Base-by-base conservation (phyloP, 2,797 vertebrate species). In the Morus bassanus region DNA sequence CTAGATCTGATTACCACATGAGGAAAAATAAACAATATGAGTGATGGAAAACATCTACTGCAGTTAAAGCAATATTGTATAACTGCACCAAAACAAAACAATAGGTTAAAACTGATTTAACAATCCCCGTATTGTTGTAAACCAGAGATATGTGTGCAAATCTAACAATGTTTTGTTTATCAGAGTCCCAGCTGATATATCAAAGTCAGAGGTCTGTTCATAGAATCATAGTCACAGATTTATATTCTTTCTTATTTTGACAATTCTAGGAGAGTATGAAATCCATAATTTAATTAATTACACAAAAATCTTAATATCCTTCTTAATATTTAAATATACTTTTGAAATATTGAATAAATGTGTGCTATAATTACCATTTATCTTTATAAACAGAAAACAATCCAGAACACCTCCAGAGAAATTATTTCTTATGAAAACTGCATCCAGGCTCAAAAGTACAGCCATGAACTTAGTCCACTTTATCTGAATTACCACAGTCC, bases 141-240 rank as follows among this genome's bases (percentile, higher is more conserved):
- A 63, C 21, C 37, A 93, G 72, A 93, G 61, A 94, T 79, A 82
- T 28, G 33, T 37, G 63, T 39, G 51, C 78, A 97, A 94, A 96
- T 51, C 50, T 54, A 84, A 59, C 68, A 93, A 65, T 51, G 73
- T n/a, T 56, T 18, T 23, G 21, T 11, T 91, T 85, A 82, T 79
- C 89, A 82, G 78, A 79, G 90, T 39, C 39, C 63, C 13, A 80
- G 70, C 24, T 60, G 64, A 94, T 57, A 64, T 8, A 80, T 35
- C 50, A 45, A 57, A 80, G 18, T 37, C 45, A 80, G 48, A 83
- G 3, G 18, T 84, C 53, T 65, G 31, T 51, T 94, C 50, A 53
- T 4, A 88, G 35, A 81, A 56, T 56, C 39, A 64, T 11, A 11
- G 43, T 33, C 70, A 59, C 21, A 60, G 33, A 70, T 61, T 59